phyloP scores from a whole-genome alignment of 2,888 invertebrate species.

The Sminthurinus aureus region DNA sequence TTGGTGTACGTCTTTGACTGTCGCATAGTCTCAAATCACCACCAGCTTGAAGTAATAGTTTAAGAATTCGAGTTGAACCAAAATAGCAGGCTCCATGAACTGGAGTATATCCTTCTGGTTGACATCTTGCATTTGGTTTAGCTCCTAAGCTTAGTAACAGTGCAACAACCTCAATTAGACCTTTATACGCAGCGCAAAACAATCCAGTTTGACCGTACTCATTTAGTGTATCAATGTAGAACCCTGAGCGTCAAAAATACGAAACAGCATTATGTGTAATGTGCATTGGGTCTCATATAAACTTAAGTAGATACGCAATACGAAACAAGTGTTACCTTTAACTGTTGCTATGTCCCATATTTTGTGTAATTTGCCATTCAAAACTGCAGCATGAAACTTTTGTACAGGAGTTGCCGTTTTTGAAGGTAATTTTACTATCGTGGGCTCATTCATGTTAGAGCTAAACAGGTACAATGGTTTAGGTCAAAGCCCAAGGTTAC shows the following conservation, averaged over 20 bases:
- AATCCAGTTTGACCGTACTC: conserved; percentile 63
- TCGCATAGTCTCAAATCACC: conserved; percentile 65
- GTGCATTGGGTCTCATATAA: background rate
- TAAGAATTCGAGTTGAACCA: conserved; percentile 62
- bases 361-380: conserved; percentile 48
- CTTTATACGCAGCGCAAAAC: conserved; percentile 63
- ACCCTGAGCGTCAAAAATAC: conserved; percentile 18
- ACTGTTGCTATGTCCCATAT: conserved; percentile 46
- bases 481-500: no score
- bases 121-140: conserved; percentile 64
- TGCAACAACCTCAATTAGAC: conserved; percentile 61
- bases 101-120: conserved; percentile 63
- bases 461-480: background rate
- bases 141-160: conserved; percentile 63
- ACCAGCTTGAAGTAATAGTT: conserved; percentile 63
- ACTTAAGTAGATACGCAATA: background rate
- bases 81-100: conserved; percentile 64
- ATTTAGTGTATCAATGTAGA: conserved; percentile 61
- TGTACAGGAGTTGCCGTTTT: conserved; percentile 33
- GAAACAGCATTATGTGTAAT: background rate
- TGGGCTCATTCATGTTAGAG: conserved; percentile 35
- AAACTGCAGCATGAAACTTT: conserved; percentile 49
- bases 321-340: conserved; percentile 34
- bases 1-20: conserved; percentile 61
- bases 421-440: conserved; percentile 46